Evolutionary conservation across 2,797 vertebrate genomes (phyloP).

Genomic region (Alcedo quadribrachys): DNA sequence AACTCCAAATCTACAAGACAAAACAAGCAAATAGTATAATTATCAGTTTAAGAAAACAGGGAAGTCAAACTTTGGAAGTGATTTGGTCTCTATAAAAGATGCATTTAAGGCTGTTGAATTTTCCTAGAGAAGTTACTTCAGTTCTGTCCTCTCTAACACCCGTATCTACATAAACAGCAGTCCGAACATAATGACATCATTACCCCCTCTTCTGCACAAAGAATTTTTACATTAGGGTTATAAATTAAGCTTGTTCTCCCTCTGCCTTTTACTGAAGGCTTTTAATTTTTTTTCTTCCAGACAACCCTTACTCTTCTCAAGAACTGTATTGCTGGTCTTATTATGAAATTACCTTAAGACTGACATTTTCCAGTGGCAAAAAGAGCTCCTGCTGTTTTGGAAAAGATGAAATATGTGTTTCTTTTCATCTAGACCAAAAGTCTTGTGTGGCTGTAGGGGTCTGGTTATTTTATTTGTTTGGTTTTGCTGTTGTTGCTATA

Average conservation of each 20-base stretch:
- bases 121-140: conserved; percentile 9
- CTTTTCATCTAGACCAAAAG: not conserved
- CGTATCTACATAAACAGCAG: conserved; percentile 18
- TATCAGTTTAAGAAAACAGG: not conserved
- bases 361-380: not conserved
- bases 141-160: not conserved
- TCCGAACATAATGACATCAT: conserved; percentile 18
- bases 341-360: conserved; percentile 15
- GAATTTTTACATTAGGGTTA: conserved; percentile 6
- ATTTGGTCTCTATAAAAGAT: not conserved
- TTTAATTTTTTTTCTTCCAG: conserved; percentile 7
- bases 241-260: conserved; percentile 37
- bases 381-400: not conserved
- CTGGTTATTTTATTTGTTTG: not conserved
- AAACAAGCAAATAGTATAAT: not conserved
- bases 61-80: not conserved
- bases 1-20: not conserved
- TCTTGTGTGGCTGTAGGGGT: not conserved
- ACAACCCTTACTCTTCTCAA: not conserved
- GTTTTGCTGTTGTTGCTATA: not conserved
- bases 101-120: conserved; percentile 4
- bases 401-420: not conserved
- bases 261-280: conserved; percentile 8
- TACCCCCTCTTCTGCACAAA: conserved; percentile 4
- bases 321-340: not conserved